Conservation (phyloP, 2,888 invertebrate species). For the Iphiclides podalirius region DNA sequence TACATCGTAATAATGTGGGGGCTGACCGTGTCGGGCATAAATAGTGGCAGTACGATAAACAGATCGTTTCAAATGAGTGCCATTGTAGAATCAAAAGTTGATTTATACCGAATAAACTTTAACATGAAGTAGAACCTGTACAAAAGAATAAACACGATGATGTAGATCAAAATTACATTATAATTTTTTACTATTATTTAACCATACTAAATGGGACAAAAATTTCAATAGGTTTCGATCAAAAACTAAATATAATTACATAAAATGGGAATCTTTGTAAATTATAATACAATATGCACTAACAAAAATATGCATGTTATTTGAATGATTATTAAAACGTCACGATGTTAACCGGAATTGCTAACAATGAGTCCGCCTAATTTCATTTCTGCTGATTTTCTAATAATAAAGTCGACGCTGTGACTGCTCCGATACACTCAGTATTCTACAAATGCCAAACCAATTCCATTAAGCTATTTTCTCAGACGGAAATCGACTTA, state of each 20-base stretch:
- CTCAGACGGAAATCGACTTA: constrained; percentile 31
- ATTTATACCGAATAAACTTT: too few species aligned
- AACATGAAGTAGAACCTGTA: too few species aligned
- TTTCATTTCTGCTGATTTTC: constrained; percentile 4
- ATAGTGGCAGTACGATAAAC: constrained; percentile 9
- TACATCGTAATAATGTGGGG: constrained; percentile 21
- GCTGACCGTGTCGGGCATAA: constrained; percentile 10
- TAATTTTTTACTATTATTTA: too few species aligned
- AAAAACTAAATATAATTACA: too few species aligned
- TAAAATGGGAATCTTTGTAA: too few species aligned
- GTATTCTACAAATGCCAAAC: constrained; percentile 21
- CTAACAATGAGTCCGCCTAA: background rate
- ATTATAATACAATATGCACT: too few species aligned
- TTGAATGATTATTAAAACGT: constrained; percentile 7
- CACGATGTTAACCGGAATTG: background rate
- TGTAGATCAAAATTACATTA: too few species aligned
- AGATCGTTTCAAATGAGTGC: background rate
- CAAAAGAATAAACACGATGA: too few species aligned
- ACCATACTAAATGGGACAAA: too few species aligned
- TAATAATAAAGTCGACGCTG: background rate
- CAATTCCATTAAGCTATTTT: constrained; percentile 22
- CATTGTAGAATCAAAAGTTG: too few species aligned
- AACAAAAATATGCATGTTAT: constrained; percentile 18
- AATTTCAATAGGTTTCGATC: too few species aligned
- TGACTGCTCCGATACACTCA: constrained; percentile 1